A percentile compares a stretch with the other conserved stretches of the same genome.
Evolutionary conservation across 2,113 vertebrate species (phyloP).

Genomic region (Leucosticte australis): DNA sequence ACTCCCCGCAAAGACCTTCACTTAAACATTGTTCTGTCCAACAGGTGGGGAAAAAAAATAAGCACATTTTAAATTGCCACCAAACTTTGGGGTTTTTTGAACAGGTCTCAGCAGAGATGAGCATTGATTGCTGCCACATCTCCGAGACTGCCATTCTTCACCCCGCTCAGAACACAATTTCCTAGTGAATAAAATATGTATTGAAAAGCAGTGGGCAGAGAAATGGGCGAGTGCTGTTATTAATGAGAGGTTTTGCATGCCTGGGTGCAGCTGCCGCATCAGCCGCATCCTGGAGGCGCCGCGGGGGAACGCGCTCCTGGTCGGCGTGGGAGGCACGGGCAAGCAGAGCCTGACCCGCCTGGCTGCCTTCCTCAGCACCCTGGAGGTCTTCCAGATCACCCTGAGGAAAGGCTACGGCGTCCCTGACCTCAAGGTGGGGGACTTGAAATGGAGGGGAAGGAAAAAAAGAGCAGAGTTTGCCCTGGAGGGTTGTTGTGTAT

Average conservation of each 20-base stretch:
- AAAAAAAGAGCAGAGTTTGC: not conserved
- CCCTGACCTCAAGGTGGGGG: slow-evolving; percentile 87
- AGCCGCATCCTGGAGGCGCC: slow-evolving; percentile 91
- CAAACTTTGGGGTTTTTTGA: not conserved
- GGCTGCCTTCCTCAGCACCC: slow-evolving; percentile 90
- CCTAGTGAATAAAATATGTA: not conserved
- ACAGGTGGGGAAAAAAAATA: not conserved
- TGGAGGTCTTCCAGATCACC: slow-evolving; percentile 96
- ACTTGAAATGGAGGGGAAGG: not conserved
- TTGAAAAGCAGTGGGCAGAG: not conserved
- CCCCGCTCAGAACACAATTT: not conserved
- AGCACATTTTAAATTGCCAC: not conserved
- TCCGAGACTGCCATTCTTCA: not conserved
- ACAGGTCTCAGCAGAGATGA: not conserved
- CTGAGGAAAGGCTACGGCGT: slow-evolving; percentile 88
- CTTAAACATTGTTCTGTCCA: not conserved
- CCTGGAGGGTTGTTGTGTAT: not conserved
- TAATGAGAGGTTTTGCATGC: not conserved
- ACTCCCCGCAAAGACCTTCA: not conserved
- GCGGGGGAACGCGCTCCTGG: slow-evolving; percentile 86
- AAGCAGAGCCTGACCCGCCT: slow-evolving; percentile 96
- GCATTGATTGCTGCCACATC: not conserved
- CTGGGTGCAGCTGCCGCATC: slow-evolving; percentile 84
- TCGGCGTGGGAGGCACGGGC: slow-evolving; percentile 92
- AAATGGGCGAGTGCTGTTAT: not conserved